Evolutionary conservation across 1,140 invertebrate species (phyloP), one percentile per base, ranked within the genome.

Genomic region (Drosophila pectinifera): DNA sequence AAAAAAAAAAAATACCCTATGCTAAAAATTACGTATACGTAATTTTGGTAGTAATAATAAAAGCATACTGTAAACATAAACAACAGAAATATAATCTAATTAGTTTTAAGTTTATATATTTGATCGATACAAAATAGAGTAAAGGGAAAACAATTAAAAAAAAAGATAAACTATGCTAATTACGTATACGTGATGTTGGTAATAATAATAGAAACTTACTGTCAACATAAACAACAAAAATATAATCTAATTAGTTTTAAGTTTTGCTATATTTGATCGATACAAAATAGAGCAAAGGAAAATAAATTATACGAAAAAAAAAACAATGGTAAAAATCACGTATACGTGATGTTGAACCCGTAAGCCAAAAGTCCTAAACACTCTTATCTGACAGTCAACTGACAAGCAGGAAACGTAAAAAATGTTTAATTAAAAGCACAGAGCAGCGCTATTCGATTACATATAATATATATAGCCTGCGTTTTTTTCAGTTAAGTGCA

Each of bases 121-220:
- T n/a, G n/a, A n/a, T n/a, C 26, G 5, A 6, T 26, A 6, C 26
- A 26, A 45, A 5, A 22, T 22, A 18, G 16, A 26, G 4, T n/a
- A 13, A 6, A 13, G 5, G 3, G 1, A 5, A 13, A 31, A 5
- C 6, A 11, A 28, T 20, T 6, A n/a, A 7, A 1, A 0, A 10
- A 4, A n/a, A 31, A 28, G 34, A 3, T 13, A 31, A 14, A 26
- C 10, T n/a, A n/a, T n/a, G n/a, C n/a, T 0, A 46, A 41, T 67
- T 14, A 67, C 58, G 58, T 64, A 67, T 67, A 67, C 58, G 58
- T 11, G 31, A 16, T 14, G 16, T 61, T 51, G 48, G n/a, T n/a
- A n/a, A n/a, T n/a, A n/a, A n/a, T n/a, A n/a, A n/a, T n/a, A n/a
- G n/a, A n/a, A n/a, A n/a, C n/a, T n/a, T n/a, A n/a, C n/a, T n/a